Percentiles rank a stretch among this genome's conserved stretches.
phyloP scores from a whole-genome alignment of 2,888 invertebrate genomes.

The Caenorhabditis imperialis region DNA sequence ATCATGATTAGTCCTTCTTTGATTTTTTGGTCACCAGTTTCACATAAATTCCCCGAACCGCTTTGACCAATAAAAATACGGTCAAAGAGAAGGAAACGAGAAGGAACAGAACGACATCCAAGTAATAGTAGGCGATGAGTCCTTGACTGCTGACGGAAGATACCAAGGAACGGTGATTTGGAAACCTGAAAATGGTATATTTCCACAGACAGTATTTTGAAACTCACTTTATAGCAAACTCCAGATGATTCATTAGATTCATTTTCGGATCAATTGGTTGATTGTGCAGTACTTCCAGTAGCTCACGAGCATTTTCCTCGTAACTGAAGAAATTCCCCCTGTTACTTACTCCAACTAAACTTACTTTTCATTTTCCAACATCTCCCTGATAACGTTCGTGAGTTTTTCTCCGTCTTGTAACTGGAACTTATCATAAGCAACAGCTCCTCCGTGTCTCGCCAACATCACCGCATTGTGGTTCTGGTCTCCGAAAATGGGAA shows the following conservation, averaged over 20 bases:
- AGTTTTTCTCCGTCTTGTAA: slow-evolving; percentile 20
- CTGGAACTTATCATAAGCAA: slow-evolving; percentile 27
- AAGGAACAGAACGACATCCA: slow-evolving; percentile 29
- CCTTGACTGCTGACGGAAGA: slow-evolving; percentile 20
- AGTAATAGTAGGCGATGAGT: slow-evolving; percentile 29
- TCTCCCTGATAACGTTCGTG: background rate
- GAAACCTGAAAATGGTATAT: slow-evolving; percentile 25
- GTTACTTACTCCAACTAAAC: too few species aligned
- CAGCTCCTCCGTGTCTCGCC: slow-evolving; percentile 28
- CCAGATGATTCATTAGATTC: slow-evolving; percentile 36
- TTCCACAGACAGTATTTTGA: background rate
- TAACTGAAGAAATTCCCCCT: background rate
- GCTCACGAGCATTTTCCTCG: background rate
- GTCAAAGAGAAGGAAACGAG: background rate
- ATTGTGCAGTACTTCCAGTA: slow-evolving; percentile 23
- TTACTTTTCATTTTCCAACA: slow-evolving; percentile 6
- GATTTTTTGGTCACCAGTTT: background rate
- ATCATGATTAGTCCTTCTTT: slow-evolving; percentile 5
- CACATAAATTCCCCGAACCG: background rate
- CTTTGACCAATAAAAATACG: background rate
- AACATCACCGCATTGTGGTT: slow-evolving; percentile 28
- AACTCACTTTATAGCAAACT: slow-evolving; percentile 35
- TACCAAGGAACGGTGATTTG: slow-evolving; percentile 24
- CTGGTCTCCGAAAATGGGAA: slow-evolving; percentile 41
- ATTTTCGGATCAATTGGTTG: slow-evolving; percentile 44